phyloP scores from a whole-genome alignment of 2,113 vertebrate genomes.

The Platysteira castanea region DNA sequence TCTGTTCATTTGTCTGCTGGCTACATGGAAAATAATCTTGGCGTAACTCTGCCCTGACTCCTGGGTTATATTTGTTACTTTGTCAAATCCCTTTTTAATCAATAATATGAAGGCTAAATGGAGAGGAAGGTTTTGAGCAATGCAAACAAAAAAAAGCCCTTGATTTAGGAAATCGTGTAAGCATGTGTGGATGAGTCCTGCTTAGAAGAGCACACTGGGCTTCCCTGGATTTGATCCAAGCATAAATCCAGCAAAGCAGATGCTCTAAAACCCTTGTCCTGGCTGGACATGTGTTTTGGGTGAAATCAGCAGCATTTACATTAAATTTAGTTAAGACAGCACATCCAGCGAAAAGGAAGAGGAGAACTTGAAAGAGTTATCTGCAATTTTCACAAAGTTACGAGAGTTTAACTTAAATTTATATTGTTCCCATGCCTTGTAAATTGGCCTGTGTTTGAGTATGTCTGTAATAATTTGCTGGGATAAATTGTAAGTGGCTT shows the following conservation, averaged over 20 bases:
- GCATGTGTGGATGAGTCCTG: neutral
- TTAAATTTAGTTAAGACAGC: neutral
- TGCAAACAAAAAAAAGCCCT: neutral
- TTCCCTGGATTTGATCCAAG: neutral
- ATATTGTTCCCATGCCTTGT: neutral
- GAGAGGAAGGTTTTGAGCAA: neutral
- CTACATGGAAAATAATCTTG: neutral
- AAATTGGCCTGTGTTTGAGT: neutral
- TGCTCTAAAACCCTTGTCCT: neutral
- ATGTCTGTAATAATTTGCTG: neutral
- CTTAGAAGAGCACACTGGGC: neutral
- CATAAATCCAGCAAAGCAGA: neutral
- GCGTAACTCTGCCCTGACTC: neutral
- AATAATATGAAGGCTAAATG: neutral
- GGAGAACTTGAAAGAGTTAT: neutral
- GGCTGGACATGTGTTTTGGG: neutral
- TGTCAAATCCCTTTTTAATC: neutral
- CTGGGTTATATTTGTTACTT: neutral
- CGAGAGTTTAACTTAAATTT: neutral
- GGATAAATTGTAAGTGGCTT: neutral
- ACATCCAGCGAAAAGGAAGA: neutral
- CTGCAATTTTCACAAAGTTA: neutral
- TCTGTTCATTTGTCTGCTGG: neutral
- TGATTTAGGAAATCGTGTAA: neutral
- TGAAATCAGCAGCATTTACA: neutral